A percentile compares a stretch with the other conserved stretches of the same genome.
Evolutionary conservation across 2,888 invertebrate species (phyloP).

Genomic region (Drosophila tanythrix): DNA sequence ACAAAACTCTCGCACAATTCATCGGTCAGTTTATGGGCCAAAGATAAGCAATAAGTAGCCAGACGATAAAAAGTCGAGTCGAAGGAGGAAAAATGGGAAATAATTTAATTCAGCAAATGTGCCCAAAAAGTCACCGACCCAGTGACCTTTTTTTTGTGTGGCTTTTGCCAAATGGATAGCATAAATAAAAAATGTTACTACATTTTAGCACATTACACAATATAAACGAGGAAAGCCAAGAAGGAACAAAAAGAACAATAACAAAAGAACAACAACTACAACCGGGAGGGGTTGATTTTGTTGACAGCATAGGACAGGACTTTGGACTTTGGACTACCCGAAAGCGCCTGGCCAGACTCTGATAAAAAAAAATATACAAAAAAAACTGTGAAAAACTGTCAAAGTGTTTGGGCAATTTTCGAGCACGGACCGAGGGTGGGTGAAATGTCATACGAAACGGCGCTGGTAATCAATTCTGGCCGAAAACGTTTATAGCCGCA

Average conservation of each 20-base stretch:
- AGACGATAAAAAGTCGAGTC: slow-evolving; percentile 43
- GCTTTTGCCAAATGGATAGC: slow-evolving; percentile 50
- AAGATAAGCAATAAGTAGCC: slow-evolving; percentile 65
- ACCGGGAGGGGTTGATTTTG: slow-evolving; percentile 1
- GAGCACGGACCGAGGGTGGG: background rate
- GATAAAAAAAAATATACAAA: slow-evolving; percentile 39
- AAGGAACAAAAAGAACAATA: slow-evolving; percentile 19
- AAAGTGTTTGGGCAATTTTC: slow-evolving; percentile 61
- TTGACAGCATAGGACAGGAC: slow-evolving; percentile 2
- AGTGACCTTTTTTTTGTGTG: slow-evolving; percentile 62
- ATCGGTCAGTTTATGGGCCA: slow-evolving; percentile 56
- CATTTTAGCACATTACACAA: slow-evolving; percentile 71
- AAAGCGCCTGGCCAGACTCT: slow-evolving; percentile 31
- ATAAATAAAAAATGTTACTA: slow-evolving; percentile 73
- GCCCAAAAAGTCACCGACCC: slow-evolving; percentile 41
- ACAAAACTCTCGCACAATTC: slow-evolving; percentile 32
- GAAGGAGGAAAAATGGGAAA: slow-evolving; percentile 44
- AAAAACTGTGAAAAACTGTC: slow-evolving; percentile 64
- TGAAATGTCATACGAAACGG: slow-evolving; percentile 42
- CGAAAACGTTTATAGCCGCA: slow-evolving; percentile 36
- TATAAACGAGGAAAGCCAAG: slow-evolving; percentile 40
- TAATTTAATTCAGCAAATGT: slow-evolving; percentile 72
- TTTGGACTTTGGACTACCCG: slow-evolving; percentile 3
- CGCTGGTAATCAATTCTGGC: slow-evolving; percentile 61
- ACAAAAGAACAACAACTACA: slow-evolving; percentile 10